Conservation (phyloP, 2,888 invertebrate genomes). For the Myathropa florea region DNA sequence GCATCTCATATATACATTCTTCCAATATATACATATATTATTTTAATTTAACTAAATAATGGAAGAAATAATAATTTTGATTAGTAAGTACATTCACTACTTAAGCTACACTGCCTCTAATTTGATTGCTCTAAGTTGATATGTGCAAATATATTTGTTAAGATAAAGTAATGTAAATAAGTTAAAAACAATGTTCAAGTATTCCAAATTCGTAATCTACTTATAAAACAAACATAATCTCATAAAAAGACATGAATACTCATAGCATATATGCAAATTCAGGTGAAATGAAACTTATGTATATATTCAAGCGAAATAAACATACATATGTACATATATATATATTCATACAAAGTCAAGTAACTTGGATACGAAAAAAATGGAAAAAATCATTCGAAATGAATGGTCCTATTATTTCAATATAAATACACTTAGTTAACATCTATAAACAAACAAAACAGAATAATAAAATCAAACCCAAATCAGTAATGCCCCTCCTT, state of each 20-base stretch:
- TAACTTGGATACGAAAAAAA: neutral
- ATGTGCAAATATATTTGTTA: neutral
- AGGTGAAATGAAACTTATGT: neutral
- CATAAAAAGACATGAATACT: neutral
- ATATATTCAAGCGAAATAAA: neutral
- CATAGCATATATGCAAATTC: conserved; percentile 1
- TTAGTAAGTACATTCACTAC: too few species aligned
- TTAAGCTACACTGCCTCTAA: neutral
- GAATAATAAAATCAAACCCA: conserved; percentile 35
- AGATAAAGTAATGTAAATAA: neutral
- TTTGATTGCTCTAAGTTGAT: neutral
- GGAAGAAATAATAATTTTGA: too few species aligned
- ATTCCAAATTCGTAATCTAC: neutral
- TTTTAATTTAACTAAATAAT: too few species aligned
- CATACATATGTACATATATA: neutral
- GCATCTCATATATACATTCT: too few species aligned
- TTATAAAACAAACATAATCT: neutral
- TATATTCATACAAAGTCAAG: neutral
- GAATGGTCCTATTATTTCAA: neutral
- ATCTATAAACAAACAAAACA: neutral
- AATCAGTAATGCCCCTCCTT: conserved; percentile 59
- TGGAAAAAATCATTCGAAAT: neutral
- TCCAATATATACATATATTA: too few species aligned
- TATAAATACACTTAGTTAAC: neutral
- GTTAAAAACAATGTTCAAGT: neutral